phyloP scores from a whole-genome alignment of 2,888 invertebrate genomes.

The Phymatocera aterrima region DNA sequence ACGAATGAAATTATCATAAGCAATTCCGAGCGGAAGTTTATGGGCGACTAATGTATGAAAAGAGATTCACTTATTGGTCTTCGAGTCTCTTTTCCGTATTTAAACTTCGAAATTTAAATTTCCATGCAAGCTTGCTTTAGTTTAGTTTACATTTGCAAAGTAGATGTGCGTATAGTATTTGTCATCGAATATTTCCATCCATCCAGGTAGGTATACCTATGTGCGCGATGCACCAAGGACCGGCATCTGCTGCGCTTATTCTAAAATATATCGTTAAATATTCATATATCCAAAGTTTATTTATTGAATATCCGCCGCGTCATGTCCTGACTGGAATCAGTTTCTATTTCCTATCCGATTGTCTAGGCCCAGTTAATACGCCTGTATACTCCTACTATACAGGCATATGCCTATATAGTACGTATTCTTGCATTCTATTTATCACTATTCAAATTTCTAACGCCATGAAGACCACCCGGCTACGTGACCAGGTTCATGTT shows the following conservation, averaged over 20 bases:
- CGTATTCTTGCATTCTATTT: background rate
- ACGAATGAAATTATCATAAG: slow-evolving; percentile 2
- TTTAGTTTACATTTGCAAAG: background rate
- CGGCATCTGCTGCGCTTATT: background rate
- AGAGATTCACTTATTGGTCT: background rate
- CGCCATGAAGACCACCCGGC: slow-evolving; percentile 3
- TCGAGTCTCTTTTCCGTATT: slow-evolving; percentile 7
- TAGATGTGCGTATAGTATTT: background rate
- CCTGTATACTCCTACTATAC: no score
- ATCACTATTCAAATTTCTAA: slow-evolving; percentile 35
- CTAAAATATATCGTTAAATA: background rate
- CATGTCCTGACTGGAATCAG: background rate
- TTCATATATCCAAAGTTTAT: background rate
- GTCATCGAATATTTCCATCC: no score
- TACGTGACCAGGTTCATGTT: slow-evolving; percentile 37
- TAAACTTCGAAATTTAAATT: background rate
- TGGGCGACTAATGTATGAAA: background rate
- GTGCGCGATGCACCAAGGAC: background rate
- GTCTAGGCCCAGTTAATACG: background rate
- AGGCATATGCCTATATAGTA: background rate
- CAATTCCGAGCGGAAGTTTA: slow-evolving; percentile 2
- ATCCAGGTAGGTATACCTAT: background rate
- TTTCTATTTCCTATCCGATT: background rate
- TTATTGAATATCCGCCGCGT: slow-evolving; percentile 14
- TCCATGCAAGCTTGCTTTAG: background rate